Evolutionary conservation across 2,113 vertebrate genomes (phyloP).

Genomic region (Copsychus sechellarum): DNA sequence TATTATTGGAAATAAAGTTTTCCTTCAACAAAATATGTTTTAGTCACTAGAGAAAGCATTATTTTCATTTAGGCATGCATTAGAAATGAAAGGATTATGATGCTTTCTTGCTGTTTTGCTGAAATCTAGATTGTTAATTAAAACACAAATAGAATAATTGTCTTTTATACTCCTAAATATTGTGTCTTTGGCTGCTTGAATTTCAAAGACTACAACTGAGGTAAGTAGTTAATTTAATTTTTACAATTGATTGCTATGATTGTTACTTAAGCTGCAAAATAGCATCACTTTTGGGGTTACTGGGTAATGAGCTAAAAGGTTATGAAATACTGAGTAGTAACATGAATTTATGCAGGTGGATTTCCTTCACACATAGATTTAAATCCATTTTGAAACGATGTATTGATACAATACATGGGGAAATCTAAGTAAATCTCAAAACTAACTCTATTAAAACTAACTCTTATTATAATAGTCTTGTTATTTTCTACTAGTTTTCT

Average conservation of each 20-base stretch:
- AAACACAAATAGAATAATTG: not conserved
- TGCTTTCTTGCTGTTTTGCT: not conserved
- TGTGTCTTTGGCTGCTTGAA: not conserved
- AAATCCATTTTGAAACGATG: not conserved
- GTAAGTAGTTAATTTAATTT: slow-evolving; percentile 35
- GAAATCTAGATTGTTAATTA: slow-evolving; percentile 1
- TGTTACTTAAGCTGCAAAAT: not conserved
- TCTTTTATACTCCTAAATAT: not conserved
- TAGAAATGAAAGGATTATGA: not conserved
- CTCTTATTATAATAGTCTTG: not conserved
- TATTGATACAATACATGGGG: not conserved
- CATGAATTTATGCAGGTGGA: not conserved
- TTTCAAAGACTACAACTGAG: not conserved
- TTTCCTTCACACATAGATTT: not conserved
- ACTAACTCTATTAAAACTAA: not conserved
- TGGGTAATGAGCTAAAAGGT: not conserved
- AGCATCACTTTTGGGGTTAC: not conserved
- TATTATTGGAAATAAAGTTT: not conserved
- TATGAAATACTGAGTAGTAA: not conserved
- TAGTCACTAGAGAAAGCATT: not conserved
- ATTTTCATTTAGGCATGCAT: not conserved
- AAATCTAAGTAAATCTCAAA: not conserved
- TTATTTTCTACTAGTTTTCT: not conserved
- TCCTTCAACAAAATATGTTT: not conserved
- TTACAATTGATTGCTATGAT: not conserved